phyloP scores from a whole-genome alignment of 35 echinoderm and acorn worm genomes.

The Eucidaris tribuloides region DNA sequence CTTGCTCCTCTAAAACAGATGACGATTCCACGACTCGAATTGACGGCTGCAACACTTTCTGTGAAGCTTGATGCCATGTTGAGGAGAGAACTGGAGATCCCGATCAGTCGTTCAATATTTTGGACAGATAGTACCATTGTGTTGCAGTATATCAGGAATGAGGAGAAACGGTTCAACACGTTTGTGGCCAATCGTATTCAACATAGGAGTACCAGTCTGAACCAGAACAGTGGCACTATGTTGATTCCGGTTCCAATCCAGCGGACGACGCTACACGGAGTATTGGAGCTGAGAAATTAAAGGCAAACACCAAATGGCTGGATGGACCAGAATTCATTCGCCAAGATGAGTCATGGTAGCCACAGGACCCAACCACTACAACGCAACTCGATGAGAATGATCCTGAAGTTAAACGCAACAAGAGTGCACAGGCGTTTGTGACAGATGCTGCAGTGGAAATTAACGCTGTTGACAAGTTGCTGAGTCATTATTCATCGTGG shows the following conservation, averaged over 20 bases:
- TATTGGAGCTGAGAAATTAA: neutral
- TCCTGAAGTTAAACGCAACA: neutral
- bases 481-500: conserved; percentile 12
- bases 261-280: conserved; percentile 21
- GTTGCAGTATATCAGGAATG: conserved; percentile 41
- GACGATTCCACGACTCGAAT: conserved; percentile 35
- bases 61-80: conserved; percentile 32
- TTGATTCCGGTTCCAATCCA: conserved; percentile 8
- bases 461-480: neutral
- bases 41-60: conserved; percentile 20
- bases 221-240: conserved; percentile 18
- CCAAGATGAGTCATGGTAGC: neutral
- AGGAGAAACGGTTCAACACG: conserved; percentile 42
- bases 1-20: conserved; percentile 2
- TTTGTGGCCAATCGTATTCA: conserved; percentile 43
- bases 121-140: conserved; percentile 63
- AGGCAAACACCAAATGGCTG: neutral
- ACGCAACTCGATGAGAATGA: neutral
- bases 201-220: neutral
- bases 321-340: neutral
- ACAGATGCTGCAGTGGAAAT: neutral
- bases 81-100: conserved; percentile 28
- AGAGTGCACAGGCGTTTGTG: neutral
- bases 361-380: neutral
- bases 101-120: conserved; percentile 6